Base-by-base conservation (phyloP, 2,113 vertebrate genomes). In the Myotis yumanensis region DNA sequence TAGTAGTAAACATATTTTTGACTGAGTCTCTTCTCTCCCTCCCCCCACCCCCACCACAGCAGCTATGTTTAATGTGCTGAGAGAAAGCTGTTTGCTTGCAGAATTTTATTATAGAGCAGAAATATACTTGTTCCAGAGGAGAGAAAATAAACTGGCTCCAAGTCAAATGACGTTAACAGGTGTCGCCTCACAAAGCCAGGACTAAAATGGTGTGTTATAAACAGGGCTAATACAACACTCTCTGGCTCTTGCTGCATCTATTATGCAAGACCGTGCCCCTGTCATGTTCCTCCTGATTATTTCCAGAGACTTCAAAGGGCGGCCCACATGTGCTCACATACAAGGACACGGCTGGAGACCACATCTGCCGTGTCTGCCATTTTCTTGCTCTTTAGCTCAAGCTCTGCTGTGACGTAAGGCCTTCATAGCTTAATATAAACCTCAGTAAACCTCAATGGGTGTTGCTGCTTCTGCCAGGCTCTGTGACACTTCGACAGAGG, bases 1-100 rank as follows among this genome's bases (percentile, higher is more conserved):
- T 92, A 64, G 88, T 96, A 97, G 94, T 95, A 96, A 96, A 95
- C 64, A 93, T 71, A 81, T 94, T 96, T 89, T 90, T 96, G 95
- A 73, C 81, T 90, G 22, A 46, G 72, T 14, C 69, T 71, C 86
- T 22, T 32, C 32, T 12, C 22, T n/a, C 4, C 9, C 18, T 40
- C 11, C 11, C 1, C 30, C 4, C 2, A 18, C 15, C 62, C 62
- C 11, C 62, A 64, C 62, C 79, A 43, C 15, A 0, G 85, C 32
- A 84, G 86, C 66, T 95, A 72, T 84, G 95, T 91, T 93, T 89
- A 91, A 88, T 94, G 68, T 35, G 46, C 79, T 54, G 89, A 84
- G 57, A 72, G 90, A 95, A 97, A 95, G 91, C 30, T 69, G 89
- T 95, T 90, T 94, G 82, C 88, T 93, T 96, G 69, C 92, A 96